Conservation (phyloP, 64 coral and sea anemone genomes). For the Stichodactyla mertensii region DNA sequence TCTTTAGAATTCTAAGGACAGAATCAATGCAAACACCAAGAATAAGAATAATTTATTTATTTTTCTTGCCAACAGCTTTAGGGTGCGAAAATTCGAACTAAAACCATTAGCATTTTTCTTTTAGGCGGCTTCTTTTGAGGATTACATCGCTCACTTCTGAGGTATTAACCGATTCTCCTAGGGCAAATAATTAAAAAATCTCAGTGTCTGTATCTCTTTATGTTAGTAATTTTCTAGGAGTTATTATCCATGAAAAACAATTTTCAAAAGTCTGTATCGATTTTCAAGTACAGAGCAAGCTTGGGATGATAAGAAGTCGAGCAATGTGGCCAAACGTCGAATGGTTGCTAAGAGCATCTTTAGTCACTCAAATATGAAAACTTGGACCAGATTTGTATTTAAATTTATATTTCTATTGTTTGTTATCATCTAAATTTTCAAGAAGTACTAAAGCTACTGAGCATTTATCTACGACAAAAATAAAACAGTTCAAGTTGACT, state of each 20-base stretch:
- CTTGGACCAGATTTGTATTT: neutral
- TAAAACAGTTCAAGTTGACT: neutral
- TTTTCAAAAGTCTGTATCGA: slow-evolving; percentile 14
- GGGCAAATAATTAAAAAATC: slow-evolving; percentile 22
- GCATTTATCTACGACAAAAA: neutral
- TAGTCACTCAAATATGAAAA: neutral
- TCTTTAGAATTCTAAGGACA: neutral
- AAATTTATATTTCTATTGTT: neutral
- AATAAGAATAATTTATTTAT: neutral
- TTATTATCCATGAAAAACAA: neutral
- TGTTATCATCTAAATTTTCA: neutral
- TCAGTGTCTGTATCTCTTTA: slow-evolving; percentile 19
- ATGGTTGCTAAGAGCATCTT: neutral
- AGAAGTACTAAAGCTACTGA: neutral
- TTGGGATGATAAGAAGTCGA: neutral
- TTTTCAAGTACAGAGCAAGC: neutral
- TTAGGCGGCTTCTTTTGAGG: slow-evolving; percentile 14
- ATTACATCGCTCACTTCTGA: slow-evolving; percentile 12
- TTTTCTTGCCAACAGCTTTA: slow-evolving; percentile 7
- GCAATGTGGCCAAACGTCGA: neutral
- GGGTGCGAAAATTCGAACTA: slow-evolving; percentile 2
- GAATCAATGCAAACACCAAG: neutral
- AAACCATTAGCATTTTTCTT: neutral
- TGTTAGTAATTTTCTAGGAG: neutral
- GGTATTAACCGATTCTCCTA: slow-evolving; percentile 23